phyloP scores from a whole-genome alignment of 2,888 invertebrate genomes.

The Hypomecis atomaria region DNA sequence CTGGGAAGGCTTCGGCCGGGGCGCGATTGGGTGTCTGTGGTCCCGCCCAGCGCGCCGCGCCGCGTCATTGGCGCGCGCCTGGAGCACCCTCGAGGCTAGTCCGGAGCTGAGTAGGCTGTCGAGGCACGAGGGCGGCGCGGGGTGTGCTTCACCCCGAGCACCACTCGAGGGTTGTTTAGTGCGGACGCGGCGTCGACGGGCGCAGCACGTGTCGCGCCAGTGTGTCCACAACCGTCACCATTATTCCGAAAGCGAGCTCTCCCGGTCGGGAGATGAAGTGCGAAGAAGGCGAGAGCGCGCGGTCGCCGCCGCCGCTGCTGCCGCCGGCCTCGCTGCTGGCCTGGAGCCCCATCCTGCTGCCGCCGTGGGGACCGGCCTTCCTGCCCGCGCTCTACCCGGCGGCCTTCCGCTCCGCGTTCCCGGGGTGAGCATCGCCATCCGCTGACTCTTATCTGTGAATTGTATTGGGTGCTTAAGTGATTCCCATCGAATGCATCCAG shows the following conservation, averaged over 20 bases:
- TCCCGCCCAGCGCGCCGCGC: slow-evolving; percentile 71
- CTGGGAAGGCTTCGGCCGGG: slow-evolving; percentile 70
- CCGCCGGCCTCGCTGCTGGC: slow-evolving; percentile 88
- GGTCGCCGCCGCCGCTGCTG: slow-evolving; percentile 75
- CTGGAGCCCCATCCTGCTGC: slow-evolving; percentile 90
- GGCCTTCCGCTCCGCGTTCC: slow-evolving; percentile 88
- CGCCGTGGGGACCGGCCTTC: slow-evolving; percentile 90
- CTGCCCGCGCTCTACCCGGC: slow-evolving; percentile 90
- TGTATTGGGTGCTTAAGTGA: slow-evolving; percentile 33
- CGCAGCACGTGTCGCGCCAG: slow-evolving; percentile 80
- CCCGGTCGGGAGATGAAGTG: slow-evolving; percentile 83
- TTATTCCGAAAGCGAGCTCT: slow-evolving; percentile 82
- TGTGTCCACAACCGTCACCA: slow-evolving; percentile 68
- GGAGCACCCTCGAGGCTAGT: slow-evolving; percentile 80
- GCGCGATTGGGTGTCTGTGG: slow-evolving; percentile 66
- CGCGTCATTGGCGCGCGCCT: slow-evolving; percentile 70
- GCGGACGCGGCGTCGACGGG: slow-evolving; percentile 77
- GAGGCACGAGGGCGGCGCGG: slow-evolving; percentile 82
- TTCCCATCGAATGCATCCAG: neutral
- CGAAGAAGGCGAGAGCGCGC: slow-evolving; percentile 76
- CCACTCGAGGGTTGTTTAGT: slow-evolving; percentile 85
- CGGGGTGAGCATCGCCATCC: slow-evolving; percentile 85
- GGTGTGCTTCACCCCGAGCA: slow-evolving; percentile 83
- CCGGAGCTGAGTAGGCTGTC: slow-evolving; percentile 82
- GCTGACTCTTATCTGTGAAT: slow-evolving; percentile 28